Evolutionary conservation across 1,140 invertebrate genomes (phyloP).

Genomic region (Lasioglossum baleicum): DNA sequence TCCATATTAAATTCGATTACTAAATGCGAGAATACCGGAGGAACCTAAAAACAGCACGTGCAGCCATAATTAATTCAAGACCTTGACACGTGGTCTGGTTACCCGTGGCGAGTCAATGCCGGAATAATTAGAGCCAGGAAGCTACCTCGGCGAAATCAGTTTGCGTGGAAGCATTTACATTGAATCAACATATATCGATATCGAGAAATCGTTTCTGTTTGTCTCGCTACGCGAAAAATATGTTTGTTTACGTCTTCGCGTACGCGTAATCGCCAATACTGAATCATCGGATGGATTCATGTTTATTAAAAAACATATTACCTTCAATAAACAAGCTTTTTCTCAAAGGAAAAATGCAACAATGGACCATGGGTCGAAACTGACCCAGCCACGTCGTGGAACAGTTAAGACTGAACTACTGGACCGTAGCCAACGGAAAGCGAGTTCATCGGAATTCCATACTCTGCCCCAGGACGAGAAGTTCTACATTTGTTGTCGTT

Average conservation of each 20-base stretch:
- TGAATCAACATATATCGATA: neutral
- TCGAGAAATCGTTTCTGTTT: neutral
- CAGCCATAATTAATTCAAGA: constrained; percentile 50
- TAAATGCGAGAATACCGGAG: constrained; percentile 15
- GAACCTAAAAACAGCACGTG: constrained; percentile 34
- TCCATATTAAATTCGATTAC: neutral
- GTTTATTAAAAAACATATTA: no score
- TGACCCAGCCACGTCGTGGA: neutral
- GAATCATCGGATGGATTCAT: no score
- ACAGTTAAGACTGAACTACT: neutral
- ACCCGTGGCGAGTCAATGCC: constrained; percentile 46
- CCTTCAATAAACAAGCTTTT: no score
- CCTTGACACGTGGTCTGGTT: constrained; percentile 59
- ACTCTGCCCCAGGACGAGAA: neutral
- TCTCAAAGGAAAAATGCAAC: no score
- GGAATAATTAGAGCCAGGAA: constrained; percentile 50
- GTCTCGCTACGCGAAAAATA: no score
- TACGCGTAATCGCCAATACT: neutral
- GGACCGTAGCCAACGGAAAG: neutral
- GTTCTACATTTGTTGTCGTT: constrained; percentile 14
- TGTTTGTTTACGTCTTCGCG: no score
- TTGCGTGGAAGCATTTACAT: neutral
- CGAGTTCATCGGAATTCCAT: neutral
- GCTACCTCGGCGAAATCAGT: constrained; percentile 33
- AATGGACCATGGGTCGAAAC: no score